A percentile compares a stretch with the other conserved stretches of the same genome.
phyloP scores from a whole-genome alignment of 2,888 invertebrate genomes.

The Alcis repandata region DNA sequence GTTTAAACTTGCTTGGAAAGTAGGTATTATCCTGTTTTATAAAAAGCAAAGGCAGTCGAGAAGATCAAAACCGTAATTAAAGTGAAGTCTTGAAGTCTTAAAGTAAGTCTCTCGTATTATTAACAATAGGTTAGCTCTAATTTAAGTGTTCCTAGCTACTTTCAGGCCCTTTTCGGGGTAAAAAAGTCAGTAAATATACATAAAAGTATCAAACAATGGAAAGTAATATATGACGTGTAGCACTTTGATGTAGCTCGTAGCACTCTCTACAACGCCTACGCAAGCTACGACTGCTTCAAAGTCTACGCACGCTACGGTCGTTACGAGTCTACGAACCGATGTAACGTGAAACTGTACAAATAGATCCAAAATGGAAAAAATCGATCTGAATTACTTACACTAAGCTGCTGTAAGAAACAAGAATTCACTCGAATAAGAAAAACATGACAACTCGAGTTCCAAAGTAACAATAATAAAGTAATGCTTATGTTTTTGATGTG shows the following conservation, averaged over 20 bases:
- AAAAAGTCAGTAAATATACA: too few species aligned
- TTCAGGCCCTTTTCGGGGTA: too few species aligned
- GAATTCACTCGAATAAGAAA: too few species aligned
- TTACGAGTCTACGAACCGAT: background rate
- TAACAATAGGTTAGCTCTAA: background rate
- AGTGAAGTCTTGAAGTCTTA: too few species aligned
- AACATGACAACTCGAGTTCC: background rate
- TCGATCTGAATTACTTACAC: too few species aligned
- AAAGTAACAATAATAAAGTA: background rate
- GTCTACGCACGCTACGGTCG: conserved; percentile 1
- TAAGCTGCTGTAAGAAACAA: too few species aligned
- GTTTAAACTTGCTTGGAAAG: background rate
- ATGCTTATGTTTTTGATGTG: background rate
- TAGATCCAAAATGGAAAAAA: too few species aligned
- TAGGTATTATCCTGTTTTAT: background rate
- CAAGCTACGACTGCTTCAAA: conserved; percentile 3
- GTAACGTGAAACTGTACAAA: background rate
- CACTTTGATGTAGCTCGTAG: conserved; percentile 2
- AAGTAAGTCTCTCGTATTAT: too few species aligned
- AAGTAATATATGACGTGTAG: background rate
- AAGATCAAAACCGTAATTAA: too few species aligned
- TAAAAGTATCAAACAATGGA: too few species aligned
- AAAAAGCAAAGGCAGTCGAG: too few species aligned
- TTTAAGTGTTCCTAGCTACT: background rate
- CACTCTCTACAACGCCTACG: conserved; percentile 1